phyloP scores from a whole-genome alignment of 2,888 invertebrate species.

The Idaea dimidiata region DNA sequence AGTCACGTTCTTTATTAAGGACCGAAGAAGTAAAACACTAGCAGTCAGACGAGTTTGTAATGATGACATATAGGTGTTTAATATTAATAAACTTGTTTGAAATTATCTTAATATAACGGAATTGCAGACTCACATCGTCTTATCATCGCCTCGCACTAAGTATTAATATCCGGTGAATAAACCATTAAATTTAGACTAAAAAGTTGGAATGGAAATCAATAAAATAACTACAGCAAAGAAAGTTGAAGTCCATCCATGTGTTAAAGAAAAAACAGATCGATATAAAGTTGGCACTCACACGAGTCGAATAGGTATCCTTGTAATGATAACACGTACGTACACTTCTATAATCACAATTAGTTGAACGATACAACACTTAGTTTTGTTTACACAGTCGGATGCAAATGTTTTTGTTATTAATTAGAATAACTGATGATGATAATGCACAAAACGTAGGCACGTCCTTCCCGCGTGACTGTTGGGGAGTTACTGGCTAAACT shows the following conservation, averaged over 20 bases:
- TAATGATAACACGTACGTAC: constrained; percentile 35
- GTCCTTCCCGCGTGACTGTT: constrained; percentile 38
- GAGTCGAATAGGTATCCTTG: constrained; percentile 43
- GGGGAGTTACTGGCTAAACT: constrained; percentile 48
- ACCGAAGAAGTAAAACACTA: not conserved
- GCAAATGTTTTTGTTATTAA: constrained; percentile 18
- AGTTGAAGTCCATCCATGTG: constrained; percentile 9
- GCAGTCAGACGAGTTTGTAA: not conserved
- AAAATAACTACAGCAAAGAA: not conserved
- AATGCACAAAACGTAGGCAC: constrained; percentile 20
- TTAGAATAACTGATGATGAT: not conserved
- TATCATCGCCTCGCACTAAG: not conserved
- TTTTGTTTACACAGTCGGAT: constrained; percentile 38
- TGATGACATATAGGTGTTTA: not conserved
- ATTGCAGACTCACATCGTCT: not conserved
- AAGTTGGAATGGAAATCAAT: not conserved
- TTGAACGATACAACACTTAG: constrained; percentile 42
- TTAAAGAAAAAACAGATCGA: constrained; percentile 44
- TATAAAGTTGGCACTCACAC: constrained; percentile 44
- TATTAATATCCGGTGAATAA: not conserved
- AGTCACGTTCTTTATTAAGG: not conserved
- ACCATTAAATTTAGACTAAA: not conserved
- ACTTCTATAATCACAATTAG: constrained; percentile 35
- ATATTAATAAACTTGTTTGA: too few species aligned
- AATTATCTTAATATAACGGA: not conserved